Evolutionary conservation across 2,888 invertebrate species (phyloP).

Genomic region (Chrysotoxum bicinctum): DNA sequence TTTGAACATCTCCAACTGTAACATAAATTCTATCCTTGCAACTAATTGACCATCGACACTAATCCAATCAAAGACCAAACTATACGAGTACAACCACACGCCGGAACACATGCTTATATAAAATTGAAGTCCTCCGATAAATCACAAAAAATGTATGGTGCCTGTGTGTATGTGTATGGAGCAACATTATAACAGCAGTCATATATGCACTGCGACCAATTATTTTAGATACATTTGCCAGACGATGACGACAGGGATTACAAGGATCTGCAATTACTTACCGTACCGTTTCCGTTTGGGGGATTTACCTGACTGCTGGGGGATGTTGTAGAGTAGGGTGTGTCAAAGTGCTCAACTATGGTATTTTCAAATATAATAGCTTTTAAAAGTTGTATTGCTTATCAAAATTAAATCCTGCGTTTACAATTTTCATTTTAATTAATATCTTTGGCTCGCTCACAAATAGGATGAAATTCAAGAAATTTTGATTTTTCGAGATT

Average conservation of each 20-base stretch:
- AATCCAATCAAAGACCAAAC: slow-evolving; percentile 46
- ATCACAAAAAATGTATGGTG: neutral
- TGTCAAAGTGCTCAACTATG: no score
- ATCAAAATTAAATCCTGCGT: no score
- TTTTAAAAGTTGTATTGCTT: no score
- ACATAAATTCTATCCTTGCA: neutral
- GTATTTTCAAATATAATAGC: no score
- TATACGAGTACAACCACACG: neutral
- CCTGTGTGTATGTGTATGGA: neutral
- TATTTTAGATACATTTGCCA: slow-evolving; percentile 29
- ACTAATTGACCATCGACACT: slow-evolving; percentile 47
- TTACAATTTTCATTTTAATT: no score
- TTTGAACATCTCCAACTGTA: neutral
- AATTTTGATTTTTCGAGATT: no score
- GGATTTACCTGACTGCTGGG: neutral
- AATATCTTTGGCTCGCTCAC: no score
- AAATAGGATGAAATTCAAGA: no score
- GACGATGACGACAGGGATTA: slow-evolving; percentile 66
- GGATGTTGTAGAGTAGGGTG: slow-evolving; percentile 29
- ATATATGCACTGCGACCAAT: neutral
- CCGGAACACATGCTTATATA: slow-evolving; percentile 23
- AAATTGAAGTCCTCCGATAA: slow-evolving; percentile 31
- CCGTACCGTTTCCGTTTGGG: neutral
- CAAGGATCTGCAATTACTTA: slow-evolving; percentile 66
- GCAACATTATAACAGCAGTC: neutral